These are phyloP conservation scores for Xyrichtys novacula DNA, from an alignment of 2,797 vertebrate species.

Conservation along the genomic window DNA sequence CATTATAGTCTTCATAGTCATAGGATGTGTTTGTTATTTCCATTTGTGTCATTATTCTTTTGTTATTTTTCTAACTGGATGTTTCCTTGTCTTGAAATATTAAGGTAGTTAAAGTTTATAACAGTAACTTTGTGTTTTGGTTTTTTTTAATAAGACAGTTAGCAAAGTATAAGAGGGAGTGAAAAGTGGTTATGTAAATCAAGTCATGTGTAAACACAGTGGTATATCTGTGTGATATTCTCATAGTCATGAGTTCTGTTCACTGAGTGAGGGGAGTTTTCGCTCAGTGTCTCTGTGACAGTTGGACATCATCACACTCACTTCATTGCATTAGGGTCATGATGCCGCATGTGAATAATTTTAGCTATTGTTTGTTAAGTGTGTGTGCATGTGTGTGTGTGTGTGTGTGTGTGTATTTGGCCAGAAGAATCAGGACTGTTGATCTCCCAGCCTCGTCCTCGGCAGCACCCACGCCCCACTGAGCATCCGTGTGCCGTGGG, in stretches of 20 bases:
- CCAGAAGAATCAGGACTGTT: slow-evolving; percentile 37
- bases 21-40: too few species aligned
- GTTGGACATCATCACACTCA: slow-evolving; percentile 19
- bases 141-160: too few species aligned
- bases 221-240: not conserved
- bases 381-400: slow-evolving; percentile 7
- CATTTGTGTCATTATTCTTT: too few species aligned
- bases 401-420: slow-evolving; percentile 26
- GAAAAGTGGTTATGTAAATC: too few species aligned
- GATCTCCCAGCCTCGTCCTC: slow-evolving; percentile 50
- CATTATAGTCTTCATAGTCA: too few species aligned
- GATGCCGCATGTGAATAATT: slow-evolving; percentile 11
- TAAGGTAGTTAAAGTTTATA: too few species aligned
- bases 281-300: slow-evolving; percentile 13
- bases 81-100: too few species aligned
- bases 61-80: too few species aligned
- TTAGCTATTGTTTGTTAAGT: not conserved
- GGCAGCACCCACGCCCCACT: slow-evolving; percentile 53
- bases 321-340: slow-evolving; percentile 20
- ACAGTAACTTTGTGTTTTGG: too few species aligned
- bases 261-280: not conserved
- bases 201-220: too few species aligned
- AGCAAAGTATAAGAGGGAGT: too few species aligned
- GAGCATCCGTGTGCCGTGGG: slow-evolving; percentile 55
- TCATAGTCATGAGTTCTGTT: not conserved